Base-by-base conservation (phyloP, 2,113 vertebrate genomes). In the Rhineura floridana region DNA sequence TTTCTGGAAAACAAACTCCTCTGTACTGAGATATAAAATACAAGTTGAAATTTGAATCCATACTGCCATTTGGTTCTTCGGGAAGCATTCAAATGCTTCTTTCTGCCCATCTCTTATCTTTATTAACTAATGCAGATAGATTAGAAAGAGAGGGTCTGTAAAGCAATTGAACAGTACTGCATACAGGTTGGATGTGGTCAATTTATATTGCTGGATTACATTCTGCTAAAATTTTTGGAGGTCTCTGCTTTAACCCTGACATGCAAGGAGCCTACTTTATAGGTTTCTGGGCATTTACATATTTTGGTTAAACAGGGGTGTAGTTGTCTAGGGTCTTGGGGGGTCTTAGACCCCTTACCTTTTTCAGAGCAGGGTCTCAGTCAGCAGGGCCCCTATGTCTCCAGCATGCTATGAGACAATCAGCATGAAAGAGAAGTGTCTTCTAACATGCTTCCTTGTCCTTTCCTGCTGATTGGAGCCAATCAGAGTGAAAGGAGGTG, bases 261-360 rank as follows among this genome's bases (percentile, higher is more conserved):
- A 90, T 93, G 93, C 73, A 95, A 90, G 0, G 0, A 77, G 88
- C 59, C 72, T 87, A 72, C 77, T 87, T 91, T 48, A 90, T 87
- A 92, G 91, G 86, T 25, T 83, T 85, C 84, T 81, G 91, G 87
- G 81, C 76, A 21, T 88, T 52, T 23, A 90, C 90, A 91, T 89
- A 91, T 91, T 87, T 87, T 59, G n/a, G n/a, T n/a, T n/a, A n/a
- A n/a, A n/a, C n/a, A n/a, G n/a, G n/a, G n/a, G n/a, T n/a, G n/a
- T n/a, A n/a, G n/a, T n/a, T n/a, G n/a, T n/a, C n/a, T n/a, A n/a
- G n/a, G n/a, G n/a, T n/a, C n/a, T n/a, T n/a, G n/a, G n/a, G n/a
- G n/a, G n/a, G n/a, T n/a, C n/a, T n/a, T n/a, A n/a, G n/a, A n/a
- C n/a, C n/a, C n/a, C n/a, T n/a, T n/a, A n/a, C n/a, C n/a, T n/a